Evolutionary conservation across 2,797 vertebrate species (phyloP).

Genomic region (Gobionotothen gibberifrons): DNA sequence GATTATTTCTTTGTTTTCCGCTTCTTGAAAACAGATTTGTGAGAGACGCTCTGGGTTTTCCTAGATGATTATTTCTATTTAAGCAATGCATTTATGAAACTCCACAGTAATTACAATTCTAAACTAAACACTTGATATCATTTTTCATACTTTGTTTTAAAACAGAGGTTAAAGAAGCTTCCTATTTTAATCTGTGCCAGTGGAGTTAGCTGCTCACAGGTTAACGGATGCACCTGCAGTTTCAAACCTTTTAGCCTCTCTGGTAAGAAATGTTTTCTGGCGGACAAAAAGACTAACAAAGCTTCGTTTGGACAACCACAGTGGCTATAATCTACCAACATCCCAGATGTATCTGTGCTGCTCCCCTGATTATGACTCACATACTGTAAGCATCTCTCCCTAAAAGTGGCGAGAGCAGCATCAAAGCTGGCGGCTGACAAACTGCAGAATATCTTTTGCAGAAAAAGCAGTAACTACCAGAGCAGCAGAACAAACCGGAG

Average conservation of each 20-base stretch:
- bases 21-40: too few relatives aligned
- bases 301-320: background rate
- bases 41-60: background rate
- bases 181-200: too few relatives aligned
- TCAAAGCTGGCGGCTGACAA: constrained; percentile 16
- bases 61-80: background rate
- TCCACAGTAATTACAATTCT: background rate
- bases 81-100: background rate
- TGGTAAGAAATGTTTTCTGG: too few relatives aligned
- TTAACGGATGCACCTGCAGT: too few relatives aligned
- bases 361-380: background rate
- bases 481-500: constrained; percentile 31
- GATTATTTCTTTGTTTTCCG: background rate
- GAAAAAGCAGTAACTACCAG: constrained; percentile 24
- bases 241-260: too few relatives aligned
- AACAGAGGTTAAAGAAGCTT: background rate
- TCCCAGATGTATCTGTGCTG: background rate
- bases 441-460: background rate
- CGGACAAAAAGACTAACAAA: too few relatives aligned
- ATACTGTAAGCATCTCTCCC: background rate
- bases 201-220: too few relatives aligned
- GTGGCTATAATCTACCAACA: background rate
- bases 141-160: background rate
- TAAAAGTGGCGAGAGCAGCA: background rate
- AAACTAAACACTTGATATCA: background rate